Evolutionary conservation across 2,888 invertebrate species (phyloP).

Genomic region (Heliconius charithonia): DNA sequence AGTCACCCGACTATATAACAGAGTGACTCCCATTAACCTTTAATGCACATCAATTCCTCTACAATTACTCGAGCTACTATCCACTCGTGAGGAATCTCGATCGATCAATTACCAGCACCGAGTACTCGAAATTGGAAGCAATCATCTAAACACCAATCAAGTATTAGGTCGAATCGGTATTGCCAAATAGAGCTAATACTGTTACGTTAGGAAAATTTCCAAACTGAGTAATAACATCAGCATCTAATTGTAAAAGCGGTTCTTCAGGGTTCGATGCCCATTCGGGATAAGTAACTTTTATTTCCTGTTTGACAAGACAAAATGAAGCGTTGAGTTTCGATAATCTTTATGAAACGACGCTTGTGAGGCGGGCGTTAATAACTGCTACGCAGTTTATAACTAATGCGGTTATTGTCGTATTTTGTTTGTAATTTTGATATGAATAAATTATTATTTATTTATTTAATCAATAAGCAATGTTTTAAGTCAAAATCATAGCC

Average conservation of each 20-base stretch:
- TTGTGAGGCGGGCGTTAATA: too few relatives aligned
- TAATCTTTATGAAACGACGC: too few relatives aligned
- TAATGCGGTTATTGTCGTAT: too few relatives aligned
- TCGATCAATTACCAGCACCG: neutral
- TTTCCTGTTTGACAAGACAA: neutral
- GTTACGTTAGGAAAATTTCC: neutral
- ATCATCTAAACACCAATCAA: conserved; percentile 3
- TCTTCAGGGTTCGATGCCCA: neutral
- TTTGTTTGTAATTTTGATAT: too few relatives aligned
- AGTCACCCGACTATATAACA: neutral
- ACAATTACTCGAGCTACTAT: neutral
- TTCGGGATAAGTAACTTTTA: neutral
- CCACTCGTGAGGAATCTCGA: neutral
- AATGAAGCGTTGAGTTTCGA: neutral
- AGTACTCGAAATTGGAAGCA: conserved; percentile 11
- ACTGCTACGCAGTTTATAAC: too few relatives aligned
- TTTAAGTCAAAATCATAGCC: neutral
- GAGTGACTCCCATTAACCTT: neutral
- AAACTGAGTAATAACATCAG: neutral
- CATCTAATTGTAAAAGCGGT: neutral
- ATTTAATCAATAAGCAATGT: neutral
- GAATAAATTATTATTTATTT: too few relatives aligned
- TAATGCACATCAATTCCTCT: neutral
- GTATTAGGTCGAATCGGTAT: neutral
- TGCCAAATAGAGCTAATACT: neutral